Evolutionary conservation across 2,113 vertebrate genomes (phyloP).

Genomic region (Chaetorhynchus papuensis): DNA sequence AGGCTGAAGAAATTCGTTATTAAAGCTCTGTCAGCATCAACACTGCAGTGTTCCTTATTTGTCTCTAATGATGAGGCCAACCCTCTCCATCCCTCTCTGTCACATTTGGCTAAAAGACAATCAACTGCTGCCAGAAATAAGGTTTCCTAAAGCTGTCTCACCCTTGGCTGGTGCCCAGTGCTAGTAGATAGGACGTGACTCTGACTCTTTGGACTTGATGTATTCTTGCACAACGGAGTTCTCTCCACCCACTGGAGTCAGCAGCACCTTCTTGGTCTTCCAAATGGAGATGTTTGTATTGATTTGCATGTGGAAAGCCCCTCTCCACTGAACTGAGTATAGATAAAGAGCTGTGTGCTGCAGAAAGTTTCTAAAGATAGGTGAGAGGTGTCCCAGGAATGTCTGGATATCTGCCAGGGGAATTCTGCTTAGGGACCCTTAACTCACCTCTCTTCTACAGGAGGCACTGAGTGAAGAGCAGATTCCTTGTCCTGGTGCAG

Average conservation of each 20-base stretch:
- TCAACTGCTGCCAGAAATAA: background rate
- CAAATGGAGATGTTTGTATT: background rate
- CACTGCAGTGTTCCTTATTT: background rate
- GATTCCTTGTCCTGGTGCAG: background rate
- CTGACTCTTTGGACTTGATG: background rate
- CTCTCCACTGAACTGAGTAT: background rate
- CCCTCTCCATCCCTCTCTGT: background rate
- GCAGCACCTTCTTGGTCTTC: background rate
- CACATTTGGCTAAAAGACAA: background rate
- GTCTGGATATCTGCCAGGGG: background rate
- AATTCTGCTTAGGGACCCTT: background rate
- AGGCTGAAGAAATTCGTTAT: too few species aligned
- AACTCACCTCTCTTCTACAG: background rate
- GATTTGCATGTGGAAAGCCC: background rate
- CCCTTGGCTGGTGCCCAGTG: background rate
- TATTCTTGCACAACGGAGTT: background rate
- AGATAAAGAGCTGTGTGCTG: background rate
- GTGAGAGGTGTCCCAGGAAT: background rate
- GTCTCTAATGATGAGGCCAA: background rate
- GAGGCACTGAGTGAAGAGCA: background rate
- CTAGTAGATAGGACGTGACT: background rate
- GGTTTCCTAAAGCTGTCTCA: background rate
- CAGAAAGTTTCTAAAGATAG: background rate
- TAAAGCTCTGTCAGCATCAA: too few species aligned
- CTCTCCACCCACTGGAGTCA: background rate